Percentiles rank a stretch among this genome's conserved stretches.
phyloP scores from a whole-genome alignment of 2,113 vertebrate genomes.

The Panthera tigris region DNA sequence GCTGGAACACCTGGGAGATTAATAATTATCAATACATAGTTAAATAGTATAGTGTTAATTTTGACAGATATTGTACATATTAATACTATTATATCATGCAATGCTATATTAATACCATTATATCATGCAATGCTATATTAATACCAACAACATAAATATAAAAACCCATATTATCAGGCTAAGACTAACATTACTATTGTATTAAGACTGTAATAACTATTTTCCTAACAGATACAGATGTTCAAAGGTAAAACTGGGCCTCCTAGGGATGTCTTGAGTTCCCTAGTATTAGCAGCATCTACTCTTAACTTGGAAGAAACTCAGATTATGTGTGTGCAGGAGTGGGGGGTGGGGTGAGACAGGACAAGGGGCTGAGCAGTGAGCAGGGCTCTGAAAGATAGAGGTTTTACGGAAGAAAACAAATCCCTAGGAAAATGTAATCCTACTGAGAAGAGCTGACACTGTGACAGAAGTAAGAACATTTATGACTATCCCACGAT shows the following conservation, averaged over 20 bases:
- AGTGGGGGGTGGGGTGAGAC: neutral
- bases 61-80: neutral
- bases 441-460: neutral
- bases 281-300: neutral
- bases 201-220: neutral
- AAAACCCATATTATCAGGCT: neutral
- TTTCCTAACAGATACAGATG: neutral
- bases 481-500: neutral
- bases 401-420: neutral
- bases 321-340: neutral
- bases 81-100: neutral
- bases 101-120: neutral
- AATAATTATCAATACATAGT: neutral
- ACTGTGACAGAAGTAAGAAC: neutral
- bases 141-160: neutral
- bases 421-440: neutral
- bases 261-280: neutral
- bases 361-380: neutral
- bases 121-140: neutral
- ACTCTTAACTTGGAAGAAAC: neutral
- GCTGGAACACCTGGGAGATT: neutral
- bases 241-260: neutral
- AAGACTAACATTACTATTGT: neutral
- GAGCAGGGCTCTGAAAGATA: neutral
- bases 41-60: neutral